Conservation (phyloP, 2,888 invertebrate genomes). For the Mythimna vitellina region DNA sequence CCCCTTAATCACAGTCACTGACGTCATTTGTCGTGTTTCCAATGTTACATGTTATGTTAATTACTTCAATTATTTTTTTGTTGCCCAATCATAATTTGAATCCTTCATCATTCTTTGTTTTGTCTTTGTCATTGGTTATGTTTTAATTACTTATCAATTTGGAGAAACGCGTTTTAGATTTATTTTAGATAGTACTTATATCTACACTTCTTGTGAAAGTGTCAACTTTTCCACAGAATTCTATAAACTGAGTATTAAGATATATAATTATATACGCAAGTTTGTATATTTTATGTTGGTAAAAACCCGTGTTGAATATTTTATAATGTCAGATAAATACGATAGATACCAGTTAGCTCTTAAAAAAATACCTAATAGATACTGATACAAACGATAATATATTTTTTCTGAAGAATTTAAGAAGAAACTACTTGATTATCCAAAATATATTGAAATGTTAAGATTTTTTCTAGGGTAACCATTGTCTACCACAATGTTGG, state of each 20-base stretch:
- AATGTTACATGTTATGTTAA: slow-evolving; percentile 9
- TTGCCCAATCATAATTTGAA: slow-evolving; percentile 15
- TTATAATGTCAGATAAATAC: slow-evolving; percentile 21
- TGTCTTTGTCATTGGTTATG: slow-evolving; percentile 1
- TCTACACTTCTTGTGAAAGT: no score
- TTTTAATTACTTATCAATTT: background rate
- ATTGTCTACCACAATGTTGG: slow-evolving; percentile 39
- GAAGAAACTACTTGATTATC: slow-evolving; percentile 3
- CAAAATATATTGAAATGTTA: slow-evolving; percentile 8
- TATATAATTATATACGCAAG: background rate
- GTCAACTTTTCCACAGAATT: slow-evolving; percentile 23
- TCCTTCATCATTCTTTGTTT: slow-evolving; percentile 10
- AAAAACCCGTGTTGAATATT: slow-evolving; percentile 33
- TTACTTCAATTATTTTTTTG: slow-evolving; percentile 34
- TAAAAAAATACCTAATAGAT: background rate
- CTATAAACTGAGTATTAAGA: background rate
- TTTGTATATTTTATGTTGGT: background rate
- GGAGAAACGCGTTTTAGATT: slow-evolving; percentile 1
- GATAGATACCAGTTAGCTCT: background rate
- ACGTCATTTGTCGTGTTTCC: slow-evolving; percentile 25
- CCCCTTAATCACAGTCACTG: slow-evolving; percentile 21
- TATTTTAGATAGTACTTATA: background rate
- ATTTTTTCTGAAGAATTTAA: background rate
- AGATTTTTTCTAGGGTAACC: slow-evolving; percentile 21
- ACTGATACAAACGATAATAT: background rate